phyloP scores from a whole-genome alignment of 2,888 invertebrate genomes.

The Sinopyrophorus schimmeli region DNA sequence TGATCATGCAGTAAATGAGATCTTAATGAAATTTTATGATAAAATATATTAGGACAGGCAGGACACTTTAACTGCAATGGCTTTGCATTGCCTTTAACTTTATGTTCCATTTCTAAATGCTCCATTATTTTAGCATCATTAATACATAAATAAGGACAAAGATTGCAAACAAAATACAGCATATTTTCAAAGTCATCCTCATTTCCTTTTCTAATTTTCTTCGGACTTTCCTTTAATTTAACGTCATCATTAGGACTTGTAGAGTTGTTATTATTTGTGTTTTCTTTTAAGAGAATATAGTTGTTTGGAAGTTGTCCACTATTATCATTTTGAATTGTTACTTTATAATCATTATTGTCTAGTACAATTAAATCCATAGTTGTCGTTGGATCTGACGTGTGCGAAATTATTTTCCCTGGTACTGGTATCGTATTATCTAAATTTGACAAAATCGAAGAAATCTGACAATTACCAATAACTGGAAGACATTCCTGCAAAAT shows the following conservation, averaged over 20 bases:
- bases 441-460: constrained; percentile 50
- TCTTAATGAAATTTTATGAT: constrained; percentile 64
- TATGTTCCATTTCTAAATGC: constrained; percentile 53
- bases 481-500: constrained; percentile 50
- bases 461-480: constrained; percentile 49
- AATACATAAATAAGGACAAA: constrained; percentile 53
- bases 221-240: constrained; percentile 18
- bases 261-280: constrained; percentile 28
- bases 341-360: constrained; percentile 42
- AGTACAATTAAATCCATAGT: constrained; percentile 46
- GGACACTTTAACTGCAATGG: constrained; percentile 65
- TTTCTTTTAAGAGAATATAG: constrained; percentile 45
- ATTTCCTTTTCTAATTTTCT: constrained; percentile 29
- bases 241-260: constrained; percentile 22
- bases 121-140: constrained; percentile 50
- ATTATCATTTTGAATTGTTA: constrained; percentile 36
- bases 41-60: constrained; percentile 69
- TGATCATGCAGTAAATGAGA: constrained; percentile 71
- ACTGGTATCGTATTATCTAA: constrained; percentile 41
- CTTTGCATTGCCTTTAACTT: constrained; percentile 60
- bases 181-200: constrained; percentile 46
- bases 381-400: constrained; percentile 36
- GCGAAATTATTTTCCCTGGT: constrained; percentile 32
- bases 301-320: constrained; percentile 37
- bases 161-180: constrained; percentile 51